Conservation (phyloP, 2,888 invertebrate genomes). For the Cheilosia impressa region DNA sequence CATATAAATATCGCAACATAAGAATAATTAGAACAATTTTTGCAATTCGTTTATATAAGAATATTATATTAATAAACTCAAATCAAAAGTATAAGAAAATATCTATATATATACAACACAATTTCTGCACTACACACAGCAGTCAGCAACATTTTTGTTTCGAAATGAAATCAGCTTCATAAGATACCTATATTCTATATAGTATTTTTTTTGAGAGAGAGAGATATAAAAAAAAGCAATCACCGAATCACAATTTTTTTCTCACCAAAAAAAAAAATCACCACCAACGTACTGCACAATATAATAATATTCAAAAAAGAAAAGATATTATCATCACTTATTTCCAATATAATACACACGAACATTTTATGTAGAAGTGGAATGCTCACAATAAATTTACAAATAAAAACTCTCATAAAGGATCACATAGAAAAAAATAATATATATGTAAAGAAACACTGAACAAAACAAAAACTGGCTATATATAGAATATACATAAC, state of each 20-base stretch:
- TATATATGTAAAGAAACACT: slow-evolving; percentile 46
- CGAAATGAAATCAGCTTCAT: slow-evolving; percentile 66
- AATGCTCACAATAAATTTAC: slow-evolving; percentile 62
- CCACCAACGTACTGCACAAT: slow-evolving; percentile 69
- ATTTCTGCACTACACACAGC: slow-evolving; percentile 73
- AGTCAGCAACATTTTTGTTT: slow-evolving; percentile 72
- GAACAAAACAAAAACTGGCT: slow-evolving; percentile 69
- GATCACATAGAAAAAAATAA: slow-evolving; percentile 53
- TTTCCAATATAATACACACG: slow-evolving; percentile 58
- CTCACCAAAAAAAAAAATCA: slow-evolving; percentile 63
- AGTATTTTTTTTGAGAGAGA: slow-evolving; percentile 40
- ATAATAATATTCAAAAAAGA: slow-evolving; percentile 35
- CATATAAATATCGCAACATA: slow-evolving; percentile 68
- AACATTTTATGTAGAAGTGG: slow-evolving; percentile 62
- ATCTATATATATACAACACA: slow-evolving; percentile 58
- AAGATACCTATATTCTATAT: slow-evolving; percentile 1
- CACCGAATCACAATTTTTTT: slow-evolving; percentile 70
- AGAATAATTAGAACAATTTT: slow-evolving; percentile 52
- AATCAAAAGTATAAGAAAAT: slow-evolving; percentile 21
- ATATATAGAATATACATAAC: slow-evolving; percentile 53
- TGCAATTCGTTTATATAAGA: slow-evolving; percentile 58
- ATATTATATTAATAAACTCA: slow-evolving; percentile 7
- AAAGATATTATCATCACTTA: slow-evolving; percentile 58
- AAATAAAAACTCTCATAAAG: slow-evolving; percentile 44
- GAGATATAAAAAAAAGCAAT: slow-evolving; percentile 43